Base-by-base conservation (phyloP, 2,888 invertebrate species). In the Chloroclysta siterata region DNA sequence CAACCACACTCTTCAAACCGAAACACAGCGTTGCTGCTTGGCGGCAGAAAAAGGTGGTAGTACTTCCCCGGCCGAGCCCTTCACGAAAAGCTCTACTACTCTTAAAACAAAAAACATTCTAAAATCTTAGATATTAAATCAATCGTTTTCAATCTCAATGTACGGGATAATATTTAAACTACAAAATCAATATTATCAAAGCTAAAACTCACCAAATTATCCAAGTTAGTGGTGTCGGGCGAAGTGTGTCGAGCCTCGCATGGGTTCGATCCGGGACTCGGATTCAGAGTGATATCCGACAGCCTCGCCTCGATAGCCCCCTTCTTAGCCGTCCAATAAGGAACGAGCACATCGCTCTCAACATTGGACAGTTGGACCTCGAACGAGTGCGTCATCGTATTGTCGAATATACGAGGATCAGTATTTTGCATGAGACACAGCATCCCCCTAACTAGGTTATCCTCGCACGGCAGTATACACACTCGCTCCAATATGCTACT, bases 181-280 rank as follows among this genome's bases (percentile, higher is more conserved):
- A 22, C 22, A 2, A 22, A 22, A n/a, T n/a, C n/a, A n/a, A 22
- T 22, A 8, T 33, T 33, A 33, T 7, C 33, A 33, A 33, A 33
- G 1, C 33, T 1, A 33, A 13, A 60, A 81, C 89, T 88, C 69
- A 91, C 90, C 83, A 75, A 53, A 58, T 62, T 76, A 55, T 89
- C 88, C 50, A 81, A 61, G 56, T 85, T 81, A 1, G 89, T 86
- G 0, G 90, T 85, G 44, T 90, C 88, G 0, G 89, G 89, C 15
- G 89, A 88, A 1, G 82, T 78, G 53, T 77, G 80, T 28, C 76
- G 71, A 46, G 76, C 60, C 65, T 2, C 15, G 22, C 17, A 48
- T 14, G 8, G 14, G 13, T 28, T n/a, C 47, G 53, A 13, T 5
- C 14, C 36, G 11, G 29, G 8, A 10, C 3, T 17, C 22, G 22